A percentile compares a stretch with the other conserved stretches of the same genome.
phyloP scores from a whole-genome alignment of 2,797 vertebrate genomes.

The Salarias fasciatus region DNA sequence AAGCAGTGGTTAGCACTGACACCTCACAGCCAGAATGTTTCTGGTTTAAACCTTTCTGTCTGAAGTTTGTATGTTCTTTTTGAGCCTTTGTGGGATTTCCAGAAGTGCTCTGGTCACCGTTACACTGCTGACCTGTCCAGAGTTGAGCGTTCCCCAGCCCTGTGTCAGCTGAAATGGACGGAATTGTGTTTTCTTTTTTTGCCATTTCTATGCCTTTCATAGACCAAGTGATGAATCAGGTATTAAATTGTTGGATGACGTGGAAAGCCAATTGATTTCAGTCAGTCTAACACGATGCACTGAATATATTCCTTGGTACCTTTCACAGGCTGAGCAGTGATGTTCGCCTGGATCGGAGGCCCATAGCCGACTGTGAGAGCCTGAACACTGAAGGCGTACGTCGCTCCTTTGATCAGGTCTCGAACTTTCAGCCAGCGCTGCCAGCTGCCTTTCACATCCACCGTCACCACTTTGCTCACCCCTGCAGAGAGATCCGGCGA shows the following conservation, averaged over 20 bases:
- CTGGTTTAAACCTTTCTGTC: no score
- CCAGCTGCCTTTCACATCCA: slow-evolving; percentile 93
- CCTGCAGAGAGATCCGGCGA: slow-evolving; percentile 72
- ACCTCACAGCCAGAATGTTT: no score
- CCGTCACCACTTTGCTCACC: slow-evolving; percentile 94
- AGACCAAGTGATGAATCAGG: background rate
- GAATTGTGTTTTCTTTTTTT: no score
- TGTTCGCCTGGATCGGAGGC: slow-evolving; percentile 87
- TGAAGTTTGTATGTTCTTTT: no score
- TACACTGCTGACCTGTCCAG: no score
- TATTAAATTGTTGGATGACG: background rate
- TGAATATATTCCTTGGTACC: slow-evolving; percentile 72
- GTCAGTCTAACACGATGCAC: background rate
- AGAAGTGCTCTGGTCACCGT: no score
- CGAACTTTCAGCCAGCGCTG: slow-evolving; percentile 95
- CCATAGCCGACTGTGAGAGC: slow-evolving; percentile 92
- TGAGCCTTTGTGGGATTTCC: no score
- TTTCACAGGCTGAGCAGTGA: slow-evolving; percentile 91
- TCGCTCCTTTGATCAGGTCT: slow-evolving; percentile 89
- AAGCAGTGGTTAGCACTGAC: no score
- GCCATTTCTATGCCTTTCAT: background rate
- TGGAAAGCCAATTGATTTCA: background rate
- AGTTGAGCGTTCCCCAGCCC: no score
- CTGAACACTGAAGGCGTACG: slow-evolving; percentile 91
- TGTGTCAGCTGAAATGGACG: no score